phyloP scores from a whole-genome alignment of 2,888 invertebrate genomes.

The Oscheius sp. region DNA sequence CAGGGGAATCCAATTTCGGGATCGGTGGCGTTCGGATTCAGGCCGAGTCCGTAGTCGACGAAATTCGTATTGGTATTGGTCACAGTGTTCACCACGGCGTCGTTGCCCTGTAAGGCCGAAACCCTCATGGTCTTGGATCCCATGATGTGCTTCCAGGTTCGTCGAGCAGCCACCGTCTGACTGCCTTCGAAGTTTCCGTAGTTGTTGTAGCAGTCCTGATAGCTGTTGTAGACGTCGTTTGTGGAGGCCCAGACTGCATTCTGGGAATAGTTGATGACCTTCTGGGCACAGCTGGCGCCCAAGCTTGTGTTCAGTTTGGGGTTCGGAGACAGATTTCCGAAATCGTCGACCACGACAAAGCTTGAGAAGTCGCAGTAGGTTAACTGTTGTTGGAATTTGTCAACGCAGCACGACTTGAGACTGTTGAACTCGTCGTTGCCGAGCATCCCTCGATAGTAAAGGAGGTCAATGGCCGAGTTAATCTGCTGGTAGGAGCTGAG shows the following conservation, averaged over 20 bases:
- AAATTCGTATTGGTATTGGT: constrained; percentile 47
- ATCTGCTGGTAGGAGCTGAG: constrained; percentile 57
- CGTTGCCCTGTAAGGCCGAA: constrained; percentile 14
- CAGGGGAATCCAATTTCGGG: constrained; percentile 54
- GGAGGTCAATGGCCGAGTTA: constrained; percentile 62
- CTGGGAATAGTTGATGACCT: constrained; percentile 47
- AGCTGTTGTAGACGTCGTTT: constrained; percentile 64
- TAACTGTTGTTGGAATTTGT: constrained; percentile 43
- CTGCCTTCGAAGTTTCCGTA: neutral
- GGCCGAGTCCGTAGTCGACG: constrained; percentile 57
- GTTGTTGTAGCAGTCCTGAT: constrained; percentile 61
- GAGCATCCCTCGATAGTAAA: constrained; percentile 63
- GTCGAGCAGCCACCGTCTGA: constrained; percentile 31
- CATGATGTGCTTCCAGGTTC: constrained; percentile 44
- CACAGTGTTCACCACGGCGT: constrained; percentile 39
- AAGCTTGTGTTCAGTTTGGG: constrained; percentile 31
- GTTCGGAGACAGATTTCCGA: constrained; percentile 45
- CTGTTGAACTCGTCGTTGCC: constrained; percentile 56
- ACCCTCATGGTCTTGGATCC: constrained; percentile 37
- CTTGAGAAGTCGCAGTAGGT: constrained; percentile 60
- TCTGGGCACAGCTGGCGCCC: constrained; percentile 49
- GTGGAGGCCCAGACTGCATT: constrained; percentile 55
- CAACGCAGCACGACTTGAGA: constrained; percentile 54
- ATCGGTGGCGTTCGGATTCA: constrained; percentile 60
- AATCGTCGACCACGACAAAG: constrained; percentile 39